Evolutionary conservation across 2,113 vertebrate genomes (phyloP).

Genomic region (Stigmatopora nigra): DNA sequence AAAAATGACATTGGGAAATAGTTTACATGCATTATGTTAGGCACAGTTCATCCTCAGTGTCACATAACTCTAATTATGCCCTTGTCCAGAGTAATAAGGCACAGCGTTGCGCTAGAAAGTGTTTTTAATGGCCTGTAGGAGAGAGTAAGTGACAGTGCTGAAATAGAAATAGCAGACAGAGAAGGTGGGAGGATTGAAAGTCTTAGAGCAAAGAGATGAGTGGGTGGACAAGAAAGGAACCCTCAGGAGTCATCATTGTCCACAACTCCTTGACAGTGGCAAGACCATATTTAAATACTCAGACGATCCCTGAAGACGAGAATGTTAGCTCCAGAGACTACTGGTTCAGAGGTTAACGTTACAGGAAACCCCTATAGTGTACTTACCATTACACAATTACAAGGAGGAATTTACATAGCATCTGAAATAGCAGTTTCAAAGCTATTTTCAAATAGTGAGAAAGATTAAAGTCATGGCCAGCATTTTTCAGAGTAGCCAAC

Average conservation of each 20-base stretch:
- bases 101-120: background rate
- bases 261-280: slow-evolving; percentile 54
- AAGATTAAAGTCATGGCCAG: too few relatives aligned
- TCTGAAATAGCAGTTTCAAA: background rate
- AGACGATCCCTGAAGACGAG: slow-evolving; percentile 41
- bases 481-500: too few relatives aligned
- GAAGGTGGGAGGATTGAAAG: slow-evolving; percentile 37
- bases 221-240: slow-evolving; percentile 47
- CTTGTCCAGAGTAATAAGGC: background rate
- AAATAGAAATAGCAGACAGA: slow-evolving; percentile 32
- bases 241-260: slow-evolving; percentile 37
- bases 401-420: slow-evolving; percentile 19
- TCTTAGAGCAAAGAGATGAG: slow-evolving; percentile 32
- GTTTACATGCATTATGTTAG: background rate
- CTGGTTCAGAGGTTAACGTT: slow-evolving; percentile 43
- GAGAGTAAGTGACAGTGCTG: slow-evolving; percentile 20
- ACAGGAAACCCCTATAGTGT: slow-evolving; percentile 48
- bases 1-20: background rate
- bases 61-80: background rate
- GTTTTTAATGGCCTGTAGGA: slow-evolving; percentile 12
- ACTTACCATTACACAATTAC: slow-evolving; percentile 62
- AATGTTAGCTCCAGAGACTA: slow-evolving; percentile 25
- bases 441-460: too few relatives aligned
- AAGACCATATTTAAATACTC: slow-evolving; percentile 59
- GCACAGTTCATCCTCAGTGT: background rate